Evolutionary conservation across 1,140 invertebrate species (phyloP), one percentile per base, ranked within the genome.

Genomic region (Agrilus planipennis): DNA sequence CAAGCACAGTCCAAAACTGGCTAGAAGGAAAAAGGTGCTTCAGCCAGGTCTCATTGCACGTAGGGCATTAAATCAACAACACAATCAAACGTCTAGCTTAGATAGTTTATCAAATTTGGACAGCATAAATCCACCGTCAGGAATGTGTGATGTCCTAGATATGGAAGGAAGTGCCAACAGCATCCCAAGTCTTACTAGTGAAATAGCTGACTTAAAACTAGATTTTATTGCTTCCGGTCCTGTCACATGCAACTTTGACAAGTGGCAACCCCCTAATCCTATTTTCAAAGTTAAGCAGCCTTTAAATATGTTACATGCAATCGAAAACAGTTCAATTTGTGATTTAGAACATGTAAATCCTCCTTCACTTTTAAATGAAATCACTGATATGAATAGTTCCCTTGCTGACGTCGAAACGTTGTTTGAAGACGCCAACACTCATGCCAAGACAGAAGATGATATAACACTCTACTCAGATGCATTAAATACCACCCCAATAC

Each of bases 161-260:
- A 58, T 63, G 3, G 62, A 64, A 14, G 76, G 77, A 34, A 78
- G 88, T 69, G 81, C 84, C 48, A 79, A 76, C 23, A 82, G 77
- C 48, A 85, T 88, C 75, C 63, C 86, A 6, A 89, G 85, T 39
- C 79, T 89, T 1, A 80, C 81, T 0, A 88, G 84, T 51, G 84
- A 86, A 62, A 69, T 81, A 4, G 77, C 73, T 1, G 82, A 86
- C 44, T 14, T 42, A 2, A 52, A 48, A 44, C 22, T 40, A 0
- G 51, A 57, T 46, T 55, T 54, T 39, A 20, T 48, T 7, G 44
- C 53, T 4, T 54, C 52, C 31, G 55, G 50, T 15, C 14, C 45
- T 20, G 23, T 53, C 0, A 45, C 35, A 18, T 45, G 41, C 12
- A 35, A 35, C 5, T 22, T 35, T 16, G 9, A 22, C 1, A 28